Base-by-base conservation (phyloP, 2,113 vertebrate genomes). In the Osmerus mordax region DNA sequence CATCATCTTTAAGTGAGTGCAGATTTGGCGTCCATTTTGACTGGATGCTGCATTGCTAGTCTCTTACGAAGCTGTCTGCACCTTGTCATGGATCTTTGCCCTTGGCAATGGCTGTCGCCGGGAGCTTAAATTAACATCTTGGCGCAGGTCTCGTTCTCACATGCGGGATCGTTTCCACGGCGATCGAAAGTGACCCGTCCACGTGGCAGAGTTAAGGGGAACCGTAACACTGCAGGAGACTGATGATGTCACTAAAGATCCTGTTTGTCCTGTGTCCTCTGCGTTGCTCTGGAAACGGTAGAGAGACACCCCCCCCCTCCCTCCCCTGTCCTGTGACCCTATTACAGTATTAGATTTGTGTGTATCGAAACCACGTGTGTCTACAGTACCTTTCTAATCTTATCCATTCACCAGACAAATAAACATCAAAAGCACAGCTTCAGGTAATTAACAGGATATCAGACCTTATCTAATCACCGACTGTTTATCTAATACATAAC, bases 251-350 rank as follows among this genome's bases (percentile, higher is more conserved):
- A 29, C 64, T 65, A 51, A 71, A 41, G 16, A 73, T 74, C 32
- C 2, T 75, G 66, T 86, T 77, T 81, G 62, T 59, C 56, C 25
- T 54, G 32, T 65, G 64, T 82, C 61, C 64, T 32, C 61, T 64
- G 21, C 5, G 79, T 81, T 51, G 58, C 79, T 78, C 80, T 77
- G 63, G 79, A 71, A 81, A 84, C 59, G 19, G 28, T 32, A 78
- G 36, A 6, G 6, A 41, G 36, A 8, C 36, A 0, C 36, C 36
- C 36, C 36, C 32, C 32, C 32, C 3, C 5, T 58, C 55, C 6
- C 3, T 21, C 59, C 12, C 14, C 59, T 7, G n/a, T 61, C 59
- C 14, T 14, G 78, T 84, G 32, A 80, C 77, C 63, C 74, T 59
- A 61, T 69, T 23, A 23, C 23, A 23, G 23, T 59, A 79, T 83